Conservation (phyloP, 1,140 invertebrate species). For the Drosophila setifemur region DNA sequence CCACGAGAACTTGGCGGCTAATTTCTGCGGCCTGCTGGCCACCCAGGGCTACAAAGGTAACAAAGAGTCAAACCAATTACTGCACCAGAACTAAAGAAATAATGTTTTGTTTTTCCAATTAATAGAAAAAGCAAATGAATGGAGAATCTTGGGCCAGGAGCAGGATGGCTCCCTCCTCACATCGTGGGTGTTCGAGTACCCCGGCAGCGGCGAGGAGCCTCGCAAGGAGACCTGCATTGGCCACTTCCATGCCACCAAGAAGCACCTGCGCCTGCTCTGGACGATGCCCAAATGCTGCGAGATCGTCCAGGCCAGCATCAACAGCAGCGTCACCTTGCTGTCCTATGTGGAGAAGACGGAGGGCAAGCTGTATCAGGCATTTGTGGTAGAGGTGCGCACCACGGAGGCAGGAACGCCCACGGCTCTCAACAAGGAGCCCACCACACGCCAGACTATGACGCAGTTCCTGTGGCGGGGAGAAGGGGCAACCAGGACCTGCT, state of each 20-base stretch:
- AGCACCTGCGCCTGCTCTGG: conserved; percentile 85
- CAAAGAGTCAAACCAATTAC: too few relatives aligned
- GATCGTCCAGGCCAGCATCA: conserved; percentile 91
- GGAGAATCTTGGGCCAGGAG: conserved; percentile 90
- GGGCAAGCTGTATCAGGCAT: conserved; percentile 83
- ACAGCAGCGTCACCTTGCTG: conserved; percentile 86
- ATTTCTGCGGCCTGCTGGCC: conserved; percentile 79
- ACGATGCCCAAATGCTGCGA: conserved; percentile 85
- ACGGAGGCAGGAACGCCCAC: conserved; percentile 83
- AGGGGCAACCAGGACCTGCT: conserved; percentile 83
- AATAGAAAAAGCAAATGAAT: conserved; percentile 86
- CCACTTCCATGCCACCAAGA: conserved; percentile 83
- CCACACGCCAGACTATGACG: conserved; percentile 87
- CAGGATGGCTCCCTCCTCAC: conserved; percentile 88
- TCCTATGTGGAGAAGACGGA: conserved; percentile 86
- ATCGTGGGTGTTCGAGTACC: conserved; percentile 86
- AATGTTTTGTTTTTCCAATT: not conserved
- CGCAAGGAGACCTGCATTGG: conserved; percentile 60
- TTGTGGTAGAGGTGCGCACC: conserved; percentile 85
- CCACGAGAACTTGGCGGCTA: conserved; percentile 81
- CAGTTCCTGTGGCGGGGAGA: conserved; percentile 91
- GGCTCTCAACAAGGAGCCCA: conserved; percentile 82
- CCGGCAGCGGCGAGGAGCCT: conserved; percentile 67
- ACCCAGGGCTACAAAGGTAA: conserved; percentile 73
- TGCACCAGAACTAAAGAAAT: not conserved